phyloP scores from a whole-genome alignment of 2,113 vertebrate genomes.

The Hucho hucho region DNA sequence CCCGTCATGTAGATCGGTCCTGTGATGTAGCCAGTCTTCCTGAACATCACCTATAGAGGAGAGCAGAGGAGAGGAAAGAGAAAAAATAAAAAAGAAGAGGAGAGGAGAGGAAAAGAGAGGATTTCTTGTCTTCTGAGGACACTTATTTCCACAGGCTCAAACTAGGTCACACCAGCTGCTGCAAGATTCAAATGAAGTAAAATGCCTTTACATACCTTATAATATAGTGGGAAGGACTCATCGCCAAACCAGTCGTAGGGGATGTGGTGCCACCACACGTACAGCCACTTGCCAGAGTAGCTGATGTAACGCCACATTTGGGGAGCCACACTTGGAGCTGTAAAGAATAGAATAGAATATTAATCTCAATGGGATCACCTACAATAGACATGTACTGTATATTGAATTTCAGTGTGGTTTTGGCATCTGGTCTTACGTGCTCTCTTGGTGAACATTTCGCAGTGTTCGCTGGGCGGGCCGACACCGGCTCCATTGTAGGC shows the following conservation, averaged over 20 bases:
- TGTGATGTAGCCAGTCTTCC: slow-evolving; percentile 89
- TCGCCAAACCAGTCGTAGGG: slow-evolving; percentile 79
- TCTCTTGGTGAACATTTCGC: slow-evolving; percentile 87
- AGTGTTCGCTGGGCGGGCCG: slow-evolving; percentile 84
- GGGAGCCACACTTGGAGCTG: slow-evolving; percentile 90
- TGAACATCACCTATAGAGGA: slow-evolving; percentile 84
- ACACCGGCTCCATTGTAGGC: slow-evolving; percentile 92
- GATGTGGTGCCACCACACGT: slow-evolving; percentile 96
- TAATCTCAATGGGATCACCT: too few species aligned
- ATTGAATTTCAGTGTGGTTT: too few species aligned
- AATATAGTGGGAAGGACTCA: slow-evolving; percentile 69
- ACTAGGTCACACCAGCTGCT: too few species aligned
- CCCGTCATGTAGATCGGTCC: slow-evolving; percentile 91
- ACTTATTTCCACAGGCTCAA: too few species aligned
- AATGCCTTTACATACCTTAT: slow-evolving; percentile 55
- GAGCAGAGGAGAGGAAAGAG: too few species aligned
- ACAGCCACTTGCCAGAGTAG: slow-evolving; percentile 82
- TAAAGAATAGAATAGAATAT: slow-evolving; percentile 20
- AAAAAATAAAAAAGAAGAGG: too few species aligned
- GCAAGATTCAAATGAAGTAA: neutral
- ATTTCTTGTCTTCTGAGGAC: too few species aligned
- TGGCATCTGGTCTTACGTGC: slow-evolving; percentile 80
- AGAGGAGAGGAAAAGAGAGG: too few species aligned
- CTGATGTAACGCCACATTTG: slow-evolving; percentile 84
- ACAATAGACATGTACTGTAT: too few species aligned